Conservation (phyloP, 2,888 invertebrate species). For the Tupiocoris notatus region DNA sequence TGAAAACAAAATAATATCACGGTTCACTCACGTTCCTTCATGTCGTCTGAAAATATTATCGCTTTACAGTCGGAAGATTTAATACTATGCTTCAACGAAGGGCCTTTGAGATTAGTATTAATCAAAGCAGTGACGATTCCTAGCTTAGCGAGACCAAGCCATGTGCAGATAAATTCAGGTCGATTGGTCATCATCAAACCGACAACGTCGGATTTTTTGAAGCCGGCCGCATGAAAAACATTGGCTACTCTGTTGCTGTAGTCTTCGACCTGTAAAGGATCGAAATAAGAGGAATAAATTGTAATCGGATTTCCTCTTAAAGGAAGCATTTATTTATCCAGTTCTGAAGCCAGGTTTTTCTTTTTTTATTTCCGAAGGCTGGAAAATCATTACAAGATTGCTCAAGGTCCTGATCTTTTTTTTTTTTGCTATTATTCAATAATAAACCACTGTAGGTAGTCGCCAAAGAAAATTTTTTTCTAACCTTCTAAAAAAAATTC, state of each 20-base stretch:
- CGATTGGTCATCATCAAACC: constrained; percentile 88
- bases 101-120: constrained; percentile 85
- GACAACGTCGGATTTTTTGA: constrained; percentile 82
- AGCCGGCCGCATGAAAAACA: constrained; percentile 73
- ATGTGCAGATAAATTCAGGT: constrained; percentile 85
- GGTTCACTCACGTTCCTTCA: constrained; percentile 37
- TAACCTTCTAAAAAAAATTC: no score
- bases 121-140: constrained; percentile 85
- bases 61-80: constrained; percentile 81
- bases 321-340: no score
- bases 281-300: no score
- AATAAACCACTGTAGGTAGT: no score
- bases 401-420: no score
- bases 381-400: no score
- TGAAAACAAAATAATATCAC: neutral
- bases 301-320: no score
- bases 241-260: constrained; percentile 83
- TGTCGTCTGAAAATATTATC: constrained; percentile 49
- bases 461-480: no score
- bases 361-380: no score
- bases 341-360: no score
- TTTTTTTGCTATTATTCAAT: no score
- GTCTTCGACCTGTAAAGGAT: constrained; percentile 79
- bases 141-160: constrained; percentile 89
- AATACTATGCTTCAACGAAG: constrained; percentile 83